Evolutionary conservation across 2,797 vertebrate genomes (phyloP).

Genomic region (Falco biarmicus): DNA sequence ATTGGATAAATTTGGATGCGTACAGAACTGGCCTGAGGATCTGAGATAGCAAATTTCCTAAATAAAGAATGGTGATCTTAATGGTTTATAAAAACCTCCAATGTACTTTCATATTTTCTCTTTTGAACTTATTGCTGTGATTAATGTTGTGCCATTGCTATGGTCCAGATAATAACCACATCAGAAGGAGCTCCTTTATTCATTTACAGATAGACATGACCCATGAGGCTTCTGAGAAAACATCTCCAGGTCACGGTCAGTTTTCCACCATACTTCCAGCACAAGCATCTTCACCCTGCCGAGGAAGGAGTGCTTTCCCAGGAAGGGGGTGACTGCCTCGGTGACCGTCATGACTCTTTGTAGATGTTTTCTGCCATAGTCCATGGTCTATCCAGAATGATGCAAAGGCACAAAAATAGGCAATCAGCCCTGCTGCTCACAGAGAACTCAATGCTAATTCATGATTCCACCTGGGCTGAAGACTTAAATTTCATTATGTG

Average conservation of each 20-base stretch:
- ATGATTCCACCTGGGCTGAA: constrained; percentile 68
- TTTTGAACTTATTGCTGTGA: neutral
- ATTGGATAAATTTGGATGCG: neutral
- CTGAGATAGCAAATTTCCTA: neutral
- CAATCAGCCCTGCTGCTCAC: neutral
- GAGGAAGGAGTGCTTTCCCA: constrained; percentile 35
- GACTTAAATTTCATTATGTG: constrained; percentile 75
- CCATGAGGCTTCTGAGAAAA: constrained; percentile 23
- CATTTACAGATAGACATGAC: constrained; percentile 6
- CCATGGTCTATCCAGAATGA: constrained; percentile 32
- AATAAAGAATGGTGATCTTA: neutral
- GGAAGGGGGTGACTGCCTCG: neutral
- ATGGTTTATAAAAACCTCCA: neutral
- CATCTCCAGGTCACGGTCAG: neutral
- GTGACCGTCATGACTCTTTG: neutral
- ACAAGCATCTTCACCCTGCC: neutral
- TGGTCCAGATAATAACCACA: constrained; percentile 19
- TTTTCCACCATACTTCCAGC: constrained; percentile 17
- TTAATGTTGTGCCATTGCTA: neutral
- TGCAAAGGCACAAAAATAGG: constrained; percentile 32
- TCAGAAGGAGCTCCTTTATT: constrained; percentile 29
- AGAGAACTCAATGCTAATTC: constrained; percentile 61
- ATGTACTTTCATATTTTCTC: neutral
- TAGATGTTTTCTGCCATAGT: constrained; percentile 30
- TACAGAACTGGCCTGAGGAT: neutral